Evolutionary conservation across 2,113 vertebrate species (phyloP).

Genomic region (Piaya cayana): DNA sequence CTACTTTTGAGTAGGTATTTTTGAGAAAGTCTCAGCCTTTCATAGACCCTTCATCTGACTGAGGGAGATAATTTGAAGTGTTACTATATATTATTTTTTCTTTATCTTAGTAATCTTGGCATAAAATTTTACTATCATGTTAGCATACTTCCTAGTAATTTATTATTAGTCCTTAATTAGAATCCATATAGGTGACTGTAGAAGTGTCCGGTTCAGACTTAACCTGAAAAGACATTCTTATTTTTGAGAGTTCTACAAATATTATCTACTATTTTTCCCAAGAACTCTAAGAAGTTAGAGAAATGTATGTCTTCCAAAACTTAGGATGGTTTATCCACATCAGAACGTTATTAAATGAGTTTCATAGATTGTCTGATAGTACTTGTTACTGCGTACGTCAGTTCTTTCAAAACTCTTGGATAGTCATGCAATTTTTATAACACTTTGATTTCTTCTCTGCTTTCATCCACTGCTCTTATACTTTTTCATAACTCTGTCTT

Average conservation of each 20-base stretch:
- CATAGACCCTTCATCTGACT: neutral
- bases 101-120: neutral
- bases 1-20: neutral
- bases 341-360: neutral
- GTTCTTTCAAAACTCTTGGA: neutral
- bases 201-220: neutral
- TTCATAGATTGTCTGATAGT: neutral
- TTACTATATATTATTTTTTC: neutral
- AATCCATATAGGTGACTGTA: neutral
- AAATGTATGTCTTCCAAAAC: neutral
- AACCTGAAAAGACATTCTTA: neutral
- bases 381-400: neutral
- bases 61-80: neutral
- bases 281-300: neutral
- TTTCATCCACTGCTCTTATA: neutral
- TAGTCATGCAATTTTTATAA: neutral
- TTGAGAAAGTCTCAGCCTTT: neutral
- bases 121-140: neutral
- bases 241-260: neutral
- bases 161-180: neutral
- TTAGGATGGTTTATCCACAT: neutral
- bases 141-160: neutral
- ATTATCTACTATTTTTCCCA: neutral
- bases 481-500: neutral
- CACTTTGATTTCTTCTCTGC: neutral